A percentile compares a stretch with the other conserved stretches of the same genome.
Conservation (phyloP, 2,113 vertebrate species). For the Hystrix cristata region DNA sequence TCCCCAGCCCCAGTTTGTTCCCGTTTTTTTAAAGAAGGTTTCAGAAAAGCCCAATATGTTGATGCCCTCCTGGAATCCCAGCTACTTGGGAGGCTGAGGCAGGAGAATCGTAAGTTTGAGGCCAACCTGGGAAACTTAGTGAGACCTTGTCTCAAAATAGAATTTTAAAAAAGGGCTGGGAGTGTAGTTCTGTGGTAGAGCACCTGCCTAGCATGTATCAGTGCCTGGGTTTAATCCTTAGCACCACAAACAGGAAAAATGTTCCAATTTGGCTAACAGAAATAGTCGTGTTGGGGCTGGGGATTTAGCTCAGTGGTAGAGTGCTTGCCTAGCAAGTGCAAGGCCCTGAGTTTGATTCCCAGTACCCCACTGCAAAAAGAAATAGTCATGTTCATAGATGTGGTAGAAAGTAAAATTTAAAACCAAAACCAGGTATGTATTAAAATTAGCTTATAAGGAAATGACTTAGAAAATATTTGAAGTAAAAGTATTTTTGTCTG, state of each 20-base stretch:
- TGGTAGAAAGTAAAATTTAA: conserved; percentile 41
- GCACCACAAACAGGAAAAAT: background rate
- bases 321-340: too few relatives aligned
- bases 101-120: background rate
- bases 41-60: background rate
- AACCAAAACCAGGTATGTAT: background rate
- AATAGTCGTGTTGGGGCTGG: background rate
- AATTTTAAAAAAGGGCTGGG: background rate
- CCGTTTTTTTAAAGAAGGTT: background rate
- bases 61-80: background rate
- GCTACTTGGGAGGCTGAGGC: background rate
- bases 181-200: background rate
- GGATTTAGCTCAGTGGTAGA: too few relatives aligned
- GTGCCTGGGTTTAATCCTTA: background rate
- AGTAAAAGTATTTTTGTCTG: background rate
- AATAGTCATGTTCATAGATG: background rate
- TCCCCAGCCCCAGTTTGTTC: too few relatives aligned
- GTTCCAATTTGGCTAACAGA: background rate
- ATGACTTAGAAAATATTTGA: conserved; percentile 60
- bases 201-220: background rate
- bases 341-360: too few relatives aligned
- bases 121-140: background rate
- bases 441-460: conserved; percentile 47
- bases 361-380: too few relatives aligned
- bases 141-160: background rate